Evolutionary conservation across 2,888 invertebrate genomes (phyloP).

Genomic region (Lycocerus yunnanus): DNA sequence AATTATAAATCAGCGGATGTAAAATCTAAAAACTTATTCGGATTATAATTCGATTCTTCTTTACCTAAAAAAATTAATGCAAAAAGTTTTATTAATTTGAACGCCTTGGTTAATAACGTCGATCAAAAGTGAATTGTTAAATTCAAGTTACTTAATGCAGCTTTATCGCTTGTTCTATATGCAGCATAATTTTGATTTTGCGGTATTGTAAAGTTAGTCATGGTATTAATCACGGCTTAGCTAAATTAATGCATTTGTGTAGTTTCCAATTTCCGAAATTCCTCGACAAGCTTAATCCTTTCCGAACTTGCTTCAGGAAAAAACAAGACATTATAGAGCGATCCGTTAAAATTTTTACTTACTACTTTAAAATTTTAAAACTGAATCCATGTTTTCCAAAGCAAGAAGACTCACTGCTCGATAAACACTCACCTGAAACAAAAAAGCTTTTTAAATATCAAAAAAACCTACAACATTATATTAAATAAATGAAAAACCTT

Average conservation of each 20-base stretch:
- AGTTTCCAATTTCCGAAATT: not conserved
- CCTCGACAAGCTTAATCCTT: not conserved
- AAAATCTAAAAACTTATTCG: not conserved
- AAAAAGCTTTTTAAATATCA: not conserved
- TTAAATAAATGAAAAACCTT: not conserved
- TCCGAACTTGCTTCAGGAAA: not conserved
- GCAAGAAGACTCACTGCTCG: no score
- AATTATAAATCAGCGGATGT: not conserved
- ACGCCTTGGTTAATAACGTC: not conserved
- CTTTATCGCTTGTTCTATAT: not conserved
- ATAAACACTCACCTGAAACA: not conserved
- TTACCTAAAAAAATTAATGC: not conserved
- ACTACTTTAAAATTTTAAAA: not conserved
- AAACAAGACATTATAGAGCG: not conserved
- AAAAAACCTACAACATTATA: not conserved
- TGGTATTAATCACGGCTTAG: not conserved
- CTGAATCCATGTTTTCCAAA: not conserved
- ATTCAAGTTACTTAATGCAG: not conserved
- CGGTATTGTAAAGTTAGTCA: not conserved
- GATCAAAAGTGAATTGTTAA: not conserved
- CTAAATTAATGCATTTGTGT: not conserved
- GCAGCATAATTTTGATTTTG: not conserved
- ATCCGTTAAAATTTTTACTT: not conserved
- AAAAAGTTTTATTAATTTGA: not conserved
- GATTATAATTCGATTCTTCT: not conserved